Evolutionary conservation across 2,113 vertebrate genomes (phyloP).

Genomic region (cat (Felis catus)): DNA sequence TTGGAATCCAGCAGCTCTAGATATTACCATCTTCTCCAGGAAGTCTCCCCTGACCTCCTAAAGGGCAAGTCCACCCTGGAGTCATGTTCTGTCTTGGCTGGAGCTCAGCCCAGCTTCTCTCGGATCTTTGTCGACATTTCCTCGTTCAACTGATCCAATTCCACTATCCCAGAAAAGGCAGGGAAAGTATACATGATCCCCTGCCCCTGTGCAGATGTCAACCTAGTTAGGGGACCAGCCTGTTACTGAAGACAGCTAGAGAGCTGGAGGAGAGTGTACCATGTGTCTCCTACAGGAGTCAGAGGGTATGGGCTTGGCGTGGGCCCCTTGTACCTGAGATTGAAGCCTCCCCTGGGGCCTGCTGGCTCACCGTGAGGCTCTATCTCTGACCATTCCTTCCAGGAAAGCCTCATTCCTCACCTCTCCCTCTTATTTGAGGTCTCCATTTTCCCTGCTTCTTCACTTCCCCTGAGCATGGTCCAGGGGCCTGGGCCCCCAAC

Average conservation of each 20-base stretch:
- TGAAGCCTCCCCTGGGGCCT: neutral
- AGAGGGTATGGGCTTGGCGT: neutral
- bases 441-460: slow-evolving; percentile 4
- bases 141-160: neutral
- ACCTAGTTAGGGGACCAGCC: neutral
- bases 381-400: neutral
- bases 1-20: neutral
- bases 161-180: neutral
- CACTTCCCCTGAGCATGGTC: slow-evolving; percentile 23
- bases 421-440: neutral
- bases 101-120: neutral
- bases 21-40: neutral
- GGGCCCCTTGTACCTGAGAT: neutral
- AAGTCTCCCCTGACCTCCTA: neutral
- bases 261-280: neutral
- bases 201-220: neutral
- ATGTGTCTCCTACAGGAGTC: neutral
- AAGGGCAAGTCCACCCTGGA: neutral
- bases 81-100: neutral
- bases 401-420: neutral
- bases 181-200: neutral
- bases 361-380: neutral
- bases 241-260: neutral
- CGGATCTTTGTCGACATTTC: neutral
- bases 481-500: neutral